Percentiles rank a stretch among this genome's conserved stretches.
These are phyloP conservation scores for Epicauta chinensis DNA, from an alignment of 1,140 invertebrate species.

Conservation along the genomic window DNA sequence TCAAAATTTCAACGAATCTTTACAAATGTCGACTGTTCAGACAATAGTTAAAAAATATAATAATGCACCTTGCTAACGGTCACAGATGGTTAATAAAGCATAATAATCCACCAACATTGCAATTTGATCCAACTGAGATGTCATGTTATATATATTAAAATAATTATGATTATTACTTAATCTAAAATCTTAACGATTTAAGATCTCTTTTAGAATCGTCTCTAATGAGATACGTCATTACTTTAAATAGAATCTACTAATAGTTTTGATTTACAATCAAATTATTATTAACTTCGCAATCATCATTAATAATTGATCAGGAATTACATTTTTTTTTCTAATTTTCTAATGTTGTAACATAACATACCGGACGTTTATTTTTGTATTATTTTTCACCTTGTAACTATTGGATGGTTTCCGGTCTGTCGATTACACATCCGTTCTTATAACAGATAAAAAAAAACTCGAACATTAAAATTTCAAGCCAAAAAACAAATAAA, in stretches of 20 bases:
- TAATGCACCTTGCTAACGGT: constrained; percentile 19
- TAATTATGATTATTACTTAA: not conserved
- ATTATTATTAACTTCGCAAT: too few relatives aligned
- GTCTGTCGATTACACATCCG: constrained; percentile 1
- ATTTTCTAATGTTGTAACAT: too few relatives aligned
- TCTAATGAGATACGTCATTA: too few relatives aligned
- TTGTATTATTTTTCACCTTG: too few relatives aligned
- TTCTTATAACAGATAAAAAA: constrained; percentile 7
- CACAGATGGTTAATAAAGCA: constrained; percentile 22
- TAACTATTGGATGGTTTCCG: not conserved
- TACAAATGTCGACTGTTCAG: constrained; percentile 9
- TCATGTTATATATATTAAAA: not conserved
- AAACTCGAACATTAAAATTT: not conserved
- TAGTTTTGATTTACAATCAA: too few relatives aligned
- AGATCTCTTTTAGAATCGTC: too few relatives aligned
- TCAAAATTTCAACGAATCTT: too few relatives aligned
- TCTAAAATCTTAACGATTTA: too few relatives aligned
- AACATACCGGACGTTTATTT: too few relatives aligned
- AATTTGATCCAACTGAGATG: not conserved
- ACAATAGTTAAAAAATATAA: constrained; percentile 10
- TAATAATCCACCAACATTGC: constrained; percentile 4
- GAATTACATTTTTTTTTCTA: too few relatives aligned
- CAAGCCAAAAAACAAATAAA: not conserved
- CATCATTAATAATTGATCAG: too few relatives aligned
- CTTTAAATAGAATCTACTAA: too few relatives aligned